Percentiles rank a stretch among this genome's conserved stretches.
Conservation (phyloP, 2,113 vertebrate genomes). For the Gasterosteus aculeatus region DNA sequence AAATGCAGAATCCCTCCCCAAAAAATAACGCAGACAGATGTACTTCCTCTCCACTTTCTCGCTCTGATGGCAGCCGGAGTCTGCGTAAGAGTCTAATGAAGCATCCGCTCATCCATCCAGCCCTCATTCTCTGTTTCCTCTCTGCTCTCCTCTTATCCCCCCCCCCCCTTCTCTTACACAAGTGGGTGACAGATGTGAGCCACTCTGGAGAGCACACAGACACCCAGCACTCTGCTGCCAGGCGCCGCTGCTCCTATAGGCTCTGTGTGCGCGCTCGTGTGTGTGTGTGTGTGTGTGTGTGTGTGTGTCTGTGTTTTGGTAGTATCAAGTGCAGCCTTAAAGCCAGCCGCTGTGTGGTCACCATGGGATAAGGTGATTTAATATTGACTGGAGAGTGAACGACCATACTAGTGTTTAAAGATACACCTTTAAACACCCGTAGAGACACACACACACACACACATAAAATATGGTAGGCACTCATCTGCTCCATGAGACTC, state of each 20-base stretch:
- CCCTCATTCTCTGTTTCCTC: slow-evolving; percentile 30
- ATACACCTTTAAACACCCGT: slow-evolving; percentile 12
- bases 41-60: slow-evolving; percentile 31
- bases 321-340: slow-evolving; percentile 33
- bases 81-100: slow-evolving; percentile 50
- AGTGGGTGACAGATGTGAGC: slow-evolving; percentile 74
- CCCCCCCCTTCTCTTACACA: slow-evolving; percentile 42
- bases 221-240: slow-evolving; percentile 52
- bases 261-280: neutral
- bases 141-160: slow-evolving; percentile 25
- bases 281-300: slow-evolving; percentile 13
- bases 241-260: slow-evolving; percentile 35
- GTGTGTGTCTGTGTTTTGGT: slow-evolving; percentile 25
- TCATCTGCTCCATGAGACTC: slow-evolving; percentile 21
- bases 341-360: slow-evolving; percentile 40
- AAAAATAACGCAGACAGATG: neutral
- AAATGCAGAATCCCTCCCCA: neutral
- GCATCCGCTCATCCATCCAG: slow-evolving; percentile 48
- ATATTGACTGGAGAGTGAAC: slow-evolving; percentile 19
- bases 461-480: slow-evolving; percentile 6
- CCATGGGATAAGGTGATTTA: slow-evolving; percentile 38
- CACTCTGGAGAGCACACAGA: slow-evolving; percentile 58
- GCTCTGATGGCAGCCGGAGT: slow-evolving; percentile 33
- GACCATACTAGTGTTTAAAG: slow-evolving; percentile 18
- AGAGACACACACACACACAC: slow-evolving; percentile 11